Evolutionary conservation across 2,113 vertebrate genomes (phyloP), one percentile per base, ranked within the genome.

Genomic region (Lanius collurio): DNA sequence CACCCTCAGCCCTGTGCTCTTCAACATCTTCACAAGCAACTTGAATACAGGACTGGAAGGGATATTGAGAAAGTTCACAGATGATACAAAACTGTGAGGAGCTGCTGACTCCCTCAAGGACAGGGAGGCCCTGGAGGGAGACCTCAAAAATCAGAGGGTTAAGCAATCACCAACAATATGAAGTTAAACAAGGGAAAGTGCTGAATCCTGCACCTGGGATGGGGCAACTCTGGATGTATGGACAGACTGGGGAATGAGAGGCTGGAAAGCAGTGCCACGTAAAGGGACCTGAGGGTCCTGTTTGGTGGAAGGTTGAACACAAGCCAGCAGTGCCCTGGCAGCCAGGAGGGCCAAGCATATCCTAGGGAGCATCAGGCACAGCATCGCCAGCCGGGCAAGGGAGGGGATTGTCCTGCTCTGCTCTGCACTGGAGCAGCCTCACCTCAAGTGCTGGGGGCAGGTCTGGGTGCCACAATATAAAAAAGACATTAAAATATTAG

Each of bases 241-340:
- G 2, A 44, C 22, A 44, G 17, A 14, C 26, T 50, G n/a, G n/a
- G n/a, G n/a, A n/a, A n/a, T n/a, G n/a, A n/a, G n/a, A n/a, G n/a
- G n/a, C n/a, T n/a, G n/a, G 53, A 50, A 2, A 33, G 44, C 31
- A 76, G 35, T 1, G 4, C 22, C 3, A 5, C 0, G 2, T 20
- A 21, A 67, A 42, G 31, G 13, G 1, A 20, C 8, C 20, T 26
- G 35, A 9, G 13, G 4, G 2, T 42, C 13, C 71, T 50, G 52
- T 26, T 31, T 1, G 0, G 0, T 5, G 31, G 2, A 19, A 50
- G 37, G 37, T 2, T 50, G 44, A 50, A 42, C 16, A 26, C 0
- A 6, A 21, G 30, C 0, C 62, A 67, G 35, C 31, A 67, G 16
- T 50, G 70, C 13, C 31, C 31, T 59, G 62, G 26, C 13, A 67